Base-by-base conservation (phyloP, 2,113 vertebrate species). In the Tychaedon coryphoeus region DNA sequence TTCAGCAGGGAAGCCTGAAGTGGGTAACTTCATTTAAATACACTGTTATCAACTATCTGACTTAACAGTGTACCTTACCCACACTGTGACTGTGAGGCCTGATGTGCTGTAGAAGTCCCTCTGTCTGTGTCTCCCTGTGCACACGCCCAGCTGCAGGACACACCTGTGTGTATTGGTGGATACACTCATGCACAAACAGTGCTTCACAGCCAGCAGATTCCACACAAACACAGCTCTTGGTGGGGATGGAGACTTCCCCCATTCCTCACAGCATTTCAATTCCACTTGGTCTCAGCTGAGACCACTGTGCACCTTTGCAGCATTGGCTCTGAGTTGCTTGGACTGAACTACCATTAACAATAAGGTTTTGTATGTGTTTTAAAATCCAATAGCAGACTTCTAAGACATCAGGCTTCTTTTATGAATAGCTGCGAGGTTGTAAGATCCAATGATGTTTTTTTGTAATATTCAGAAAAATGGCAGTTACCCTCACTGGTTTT, bases 291-390 rank as follows among this genome's bases (percentile, higher is more conserved):
- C 85, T 82, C 78, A 73, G 3, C 90, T 94, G 88, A 95, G 93
- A 83, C 71, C 90, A 50, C 82, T 64, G 58, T 62, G 92, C 64
- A 92, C 75, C 93, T 94, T 81, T 60, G 66, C 90, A 79, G 82
- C 71, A n/a, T 24, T 65, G 60, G 74, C 60, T 56, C 75, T 6
- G 47, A 65, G 74, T 61, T 72, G 78, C 58, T 91, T 80, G 85
- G 60, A 77, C 85, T 86, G 85, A 90, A n/a, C 54, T 40, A 48
- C 34, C 13, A 0, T 76, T 83, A 77, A 83, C 66, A 67, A 6
- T 20, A 73, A 94, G 67, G 60, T 90, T 91, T 80, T 77, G 5
- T 82, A 45, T 18, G 73, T 71, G 51, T 74, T 91, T 86, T 70
- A 65, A 90, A 91, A 69, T 72, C 42, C 61, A 75, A 11, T 6